Percentiles rank a stretch among this genome's conserved stretches.
Conservation (phyloP, 1,140 invertebrate genomes). For the Eupeodes corollae region DNA sequence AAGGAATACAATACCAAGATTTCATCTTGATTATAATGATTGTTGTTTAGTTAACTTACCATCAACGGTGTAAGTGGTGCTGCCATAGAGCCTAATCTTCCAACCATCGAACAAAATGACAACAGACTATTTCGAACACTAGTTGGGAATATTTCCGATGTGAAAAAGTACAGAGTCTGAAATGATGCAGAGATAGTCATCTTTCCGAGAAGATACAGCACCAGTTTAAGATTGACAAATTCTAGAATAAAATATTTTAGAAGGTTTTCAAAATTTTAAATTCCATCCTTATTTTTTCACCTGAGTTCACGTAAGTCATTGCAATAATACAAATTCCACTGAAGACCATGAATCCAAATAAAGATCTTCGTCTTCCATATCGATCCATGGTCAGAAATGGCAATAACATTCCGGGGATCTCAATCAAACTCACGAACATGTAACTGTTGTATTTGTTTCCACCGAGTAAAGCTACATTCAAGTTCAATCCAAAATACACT, state of each 20-base stretch:
- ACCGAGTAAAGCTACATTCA: constrained; percentile 62
- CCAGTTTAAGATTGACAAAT: constrained; percentile 15
- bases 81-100: constrained; percentile 53
- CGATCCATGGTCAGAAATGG: constrained; percentile 51
- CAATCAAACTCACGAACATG: constrained; percentile 55
- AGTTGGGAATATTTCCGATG: constrained; percentile 59
- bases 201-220: constrained; percentile 60
- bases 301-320: constrained; percentile 17
- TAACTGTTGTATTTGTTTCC: constrained; percentile 63
- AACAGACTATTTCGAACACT: constrained; percentile 48
- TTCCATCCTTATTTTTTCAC: constrained; percentile 18
- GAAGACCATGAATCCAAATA: constrained; percentile 47
- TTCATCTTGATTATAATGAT: too few species aligned
- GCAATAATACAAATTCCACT: constrained; percentile 42
- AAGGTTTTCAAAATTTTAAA: background rate
- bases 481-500: constrained; percentile 70
- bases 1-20: constrained; percentile 1
- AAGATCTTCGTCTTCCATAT: constrained; percentile 49
- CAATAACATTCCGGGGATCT: constrained; percentile 57
- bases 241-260: background rate
- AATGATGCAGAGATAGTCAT: constrained; percentile 59
- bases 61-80: constrained; percentile 50
- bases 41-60: constrained; percentile 25
- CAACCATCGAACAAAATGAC: constrained; percentile 54
- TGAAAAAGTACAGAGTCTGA: constrained; percentile 56